Conservation (phyloP, 1,140 invertebrate genomes). For the Hypothenemus hampei region DNA sequence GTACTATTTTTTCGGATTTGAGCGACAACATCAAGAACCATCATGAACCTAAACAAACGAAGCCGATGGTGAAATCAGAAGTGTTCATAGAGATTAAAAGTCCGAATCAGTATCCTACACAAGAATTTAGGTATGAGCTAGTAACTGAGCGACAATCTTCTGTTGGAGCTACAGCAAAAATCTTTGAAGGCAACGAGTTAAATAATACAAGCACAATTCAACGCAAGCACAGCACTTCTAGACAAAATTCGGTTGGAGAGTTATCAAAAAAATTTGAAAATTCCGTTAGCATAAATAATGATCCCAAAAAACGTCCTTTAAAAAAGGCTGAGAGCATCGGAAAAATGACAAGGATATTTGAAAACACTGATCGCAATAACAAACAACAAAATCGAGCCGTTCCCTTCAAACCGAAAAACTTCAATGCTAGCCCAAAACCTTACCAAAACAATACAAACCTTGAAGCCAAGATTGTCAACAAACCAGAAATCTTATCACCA, state of each 20-base stretch:
- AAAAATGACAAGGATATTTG: conserved; percentile 32
- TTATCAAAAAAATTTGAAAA: conserved; percentile 24
- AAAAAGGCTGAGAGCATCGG: conserved; percentile 25
- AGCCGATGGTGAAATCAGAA: conserved; percentile 34
- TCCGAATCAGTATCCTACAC: background rate
- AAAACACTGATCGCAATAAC: conserved; percentile 15
- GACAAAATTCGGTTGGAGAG: conserved; percentile 17
- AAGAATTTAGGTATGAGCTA: conserved; percentile 9
- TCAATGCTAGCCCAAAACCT: conserved; percentile 21
- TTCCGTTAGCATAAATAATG: background rate
- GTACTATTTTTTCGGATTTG: conserved; percentile 25
- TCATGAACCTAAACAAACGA: conserved; percentile 3
- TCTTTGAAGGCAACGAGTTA: no score
- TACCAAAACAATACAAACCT: background rate
- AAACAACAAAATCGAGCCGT: conserved; percentile 2
- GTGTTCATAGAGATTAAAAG: conserved; percentile 36
- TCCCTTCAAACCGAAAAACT: conserved; percentile 20
- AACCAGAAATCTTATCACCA: conserved; percentile 20
- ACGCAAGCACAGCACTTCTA: conserved; percentile 13
- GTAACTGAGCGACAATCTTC: conserved; percentile 5
- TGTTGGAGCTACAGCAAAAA: conserved; percentile 16
- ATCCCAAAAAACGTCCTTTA: background rate
- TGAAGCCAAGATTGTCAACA: conserved; percentile 4
- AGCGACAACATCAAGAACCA: conserved; percentile 1
- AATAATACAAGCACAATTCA: conserved; percentile 6